Evolutionary conservation across 2,113 vertebrate genomes (phyloP).

Genomic region (Oryzias javanicus): DNA sequence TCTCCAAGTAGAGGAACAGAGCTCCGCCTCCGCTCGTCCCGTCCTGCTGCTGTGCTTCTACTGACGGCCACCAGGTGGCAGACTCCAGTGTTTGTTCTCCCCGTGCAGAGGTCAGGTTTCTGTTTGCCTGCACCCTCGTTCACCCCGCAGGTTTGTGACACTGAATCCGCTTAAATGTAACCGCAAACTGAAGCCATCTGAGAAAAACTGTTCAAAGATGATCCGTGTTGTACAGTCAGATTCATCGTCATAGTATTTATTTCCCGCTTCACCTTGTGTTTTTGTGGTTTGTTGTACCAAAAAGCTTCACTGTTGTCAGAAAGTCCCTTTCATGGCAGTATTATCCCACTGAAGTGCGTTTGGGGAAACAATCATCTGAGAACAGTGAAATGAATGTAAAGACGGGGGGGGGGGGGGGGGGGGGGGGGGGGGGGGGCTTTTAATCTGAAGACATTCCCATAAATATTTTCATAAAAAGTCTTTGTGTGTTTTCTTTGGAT

Average conservation of each 20-base stretch:
- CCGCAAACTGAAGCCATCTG: too few species aligned
- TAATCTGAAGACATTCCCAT: constrained; percentile 59
- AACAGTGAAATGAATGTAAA: constrained; percentile 60
- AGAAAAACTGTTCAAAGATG: too few species aligned
- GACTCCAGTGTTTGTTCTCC: constrained; percentile 8
- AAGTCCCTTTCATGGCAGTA: background rate
- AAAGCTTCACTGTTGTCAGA: background rate
- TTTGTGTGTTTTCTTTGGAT: constrained; percentile 31
- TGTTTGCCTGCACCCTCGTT: constrained; percentile 5
- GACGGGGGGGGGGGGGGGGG: too few species aligned
- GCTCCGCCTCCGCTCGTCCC: background rate
- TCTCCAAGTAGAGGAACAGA: too few species aligned
- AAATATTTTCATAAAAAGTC: constrained; percentile 70
- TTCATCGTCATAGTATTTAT: too few species aligned
- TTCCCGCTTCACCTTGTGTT: too few species aligned
- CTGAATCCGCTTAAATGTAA: constrained; percentile 19
- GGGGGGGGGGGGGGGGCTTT: constrained; percentile 38
- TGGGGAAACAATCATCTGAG: constrained; percentile 29
- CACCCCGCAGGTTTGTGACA: constrained; percentile 13
- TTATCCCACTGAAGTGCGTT: background rate
- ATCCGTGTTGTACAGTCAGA: too few species aligned
- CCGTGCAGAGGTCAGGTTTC: background rate
- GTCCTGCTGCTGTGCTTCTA: constrained; percentile 7
- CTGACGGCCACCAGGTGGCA: constrained; percentile 26
- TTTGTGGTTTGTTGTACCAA: too few species aligned